phyloP scores from a whole-genome alignment of 2,797 vertebrate species.

The Octomys mimax region DNA sequence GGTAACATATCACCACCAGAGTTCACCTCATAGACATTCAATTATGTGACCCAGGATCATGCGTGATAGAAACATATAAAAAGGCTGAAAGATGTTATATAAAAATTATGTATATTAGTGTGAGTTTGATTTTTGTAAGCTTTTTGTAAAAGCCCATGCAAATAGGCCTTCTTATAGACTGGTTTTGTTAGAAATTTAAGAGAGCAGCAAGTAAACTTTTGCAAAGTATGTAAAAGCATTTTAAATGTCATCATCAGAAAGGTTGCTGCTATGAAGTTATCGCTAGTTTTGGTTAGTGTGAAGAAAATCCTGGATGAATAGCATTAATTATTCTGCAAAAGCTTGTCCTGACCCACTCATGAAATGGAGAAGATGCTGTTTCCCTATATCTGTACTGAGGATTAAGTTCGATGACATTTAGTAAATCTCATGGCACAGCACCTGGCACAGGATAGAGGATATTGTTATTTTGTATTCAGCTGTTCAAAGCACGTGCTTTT shows the following conservation, averaged over 20 bases:
- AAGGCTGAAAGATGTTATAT: not conserved
- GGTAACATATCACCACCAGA: not conserved
- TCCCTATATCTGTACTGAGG: not conserved
- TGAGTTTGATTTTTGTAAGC: not conserved
- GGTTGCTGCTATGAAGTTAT: not conserved
- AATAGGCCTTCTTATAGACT: not conserved
- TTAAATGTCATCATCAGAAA: slow-evolving; percentile 12
- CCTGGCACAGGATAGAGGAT: not conserved
- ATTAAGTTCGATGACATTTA: not conserved
- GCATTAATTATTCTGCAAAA: not conserved
- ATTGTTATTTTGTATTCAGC: not conserved
- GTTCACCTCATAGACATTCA: not conserved
- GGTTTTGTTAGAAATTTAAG: not conserved
- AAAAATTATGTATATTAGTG: not conserved
- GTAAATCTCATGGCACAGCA: not conserved
- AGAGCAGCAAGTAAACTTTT: not conserved
- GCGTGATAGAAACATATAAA: not conserved
- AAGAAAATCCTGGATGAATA: not conserved
- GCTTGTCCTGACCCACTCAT: not conserved
- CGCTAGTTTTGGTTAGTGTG: not conserved
- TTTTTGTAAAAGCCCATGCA: not conserved
- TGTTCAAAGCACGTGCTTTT: not conserved
- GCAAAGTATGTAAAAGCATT: not conserved
- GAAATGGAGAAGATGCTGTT: not conserved
- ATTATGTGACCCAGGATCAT: not conserved